Conservation (phyloP, 2,888 invertebrate species). For the Napeogenes sylphis region DNA sequence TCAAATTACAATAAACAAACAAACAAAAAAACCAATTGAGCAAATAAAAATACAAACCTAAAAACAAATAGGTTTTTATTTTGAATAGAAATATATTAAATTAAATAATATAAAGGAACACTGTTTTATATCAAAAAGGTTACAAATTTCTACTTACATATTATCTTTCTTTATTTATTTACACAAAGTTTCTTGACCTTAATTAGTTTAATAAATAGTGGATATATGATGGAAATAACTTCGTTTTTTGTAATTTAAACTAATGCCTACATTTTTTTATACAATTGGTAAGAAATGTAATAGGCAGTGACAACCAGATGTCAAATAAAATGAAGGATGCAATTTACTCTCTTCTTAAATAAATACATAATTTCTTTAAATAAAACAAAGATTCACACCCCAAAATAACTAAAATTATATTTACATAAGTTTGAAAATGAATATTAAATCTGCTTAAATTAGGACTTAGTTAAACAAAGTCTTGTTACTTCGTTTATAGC, state of each 20-base stretch:
- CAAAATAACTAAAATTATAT: too few species aligned
- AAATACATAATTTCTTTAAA: not conserved
- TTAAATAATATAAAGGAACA: constrained; percentile 7
- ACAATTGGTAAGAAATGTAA: not conserved
- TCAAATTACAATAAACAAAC: constrained; percentile 18
- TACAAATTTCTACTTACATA: not conserved
- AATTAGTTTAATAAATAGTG: too few species aligned
- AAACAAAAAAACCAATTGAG: constrained; percentile 27
- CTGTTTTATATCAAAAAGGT: not conserved
- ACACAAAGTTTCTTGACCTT: too few species aligned
- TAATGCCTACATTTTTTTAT: not conserved
- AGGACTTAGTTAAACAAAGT: too few species aligned
- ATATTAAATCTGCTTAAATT: too few species aligned
- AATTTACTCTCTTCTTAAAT: not conserved
- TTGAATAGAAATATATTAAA: not conserved
- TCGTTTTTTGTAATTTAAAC: too few species aligned
- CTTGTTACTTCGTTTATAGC: not conserved
- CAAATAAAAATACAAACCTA: constrained; percentile 25
- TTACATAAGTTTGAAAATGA: too few species aligned
- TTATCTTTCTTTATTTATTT: too few species aligned
- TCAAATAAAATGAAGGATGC: not conserved
- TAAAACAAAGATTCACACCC: too few species aligned
- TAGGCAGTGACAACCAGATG: not conserved
- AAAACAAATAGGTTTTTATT: not conserved
- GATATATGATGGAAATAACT: too few species aligned